These are phyloP conservation scores for Pitta sordida DNA, from an alignment of 2,113 vertebrate genomes.

Conservation along the genomic window DNA sequence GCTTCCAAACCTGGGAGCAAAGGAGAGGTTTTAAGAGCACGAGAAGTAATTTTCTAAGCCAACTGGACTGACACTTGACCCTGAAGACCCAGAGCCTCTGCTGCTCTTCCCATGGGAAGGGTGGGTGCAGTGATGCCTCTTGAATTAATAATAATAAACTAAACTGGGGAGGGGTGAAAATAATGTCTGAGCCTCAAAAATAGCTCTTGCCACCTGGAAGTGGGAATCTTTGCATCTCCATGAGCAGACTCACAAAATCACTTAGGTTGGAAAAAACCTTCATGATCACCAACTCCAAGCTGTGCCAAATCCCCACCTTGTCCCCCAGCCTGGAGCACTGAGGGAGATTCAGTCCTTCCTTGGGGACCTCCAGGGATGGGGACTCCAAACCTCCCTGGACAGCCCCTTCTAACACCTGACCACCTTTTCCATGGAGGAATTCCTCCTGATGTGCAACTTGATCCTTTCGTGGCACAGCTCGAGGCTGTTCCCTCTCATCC, in stretches of 20 bases:
- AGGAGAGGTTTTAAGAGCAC: neutral
- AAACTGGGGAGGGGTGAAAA: fast-evolving
- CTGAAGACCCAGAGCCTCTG: neutral
- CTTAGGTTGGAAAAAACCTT: neutral
- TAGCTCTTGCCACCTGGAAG: neutral
- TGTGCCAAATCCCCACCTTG: neutral
- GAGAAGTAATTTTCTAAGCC: neutral
- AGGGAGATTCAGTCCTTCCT: neutral
- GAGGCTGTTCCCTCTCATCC: neutral
- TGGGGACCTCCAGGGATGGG: neutral
- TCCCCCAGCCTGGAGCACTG: neutral
- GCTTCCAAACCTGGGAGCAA: neutral
- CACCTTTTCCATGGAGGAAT: neutral
- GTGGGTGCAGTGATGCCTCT: fast-evolving
- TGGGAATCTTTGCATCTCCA: neutral
- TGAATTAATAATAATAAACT: neutral
- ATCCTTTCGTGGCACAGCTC: neutral
- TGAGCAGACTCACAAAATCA: neutral
- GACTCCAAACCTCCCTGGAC: neutral
- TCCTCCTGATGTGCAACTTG: neutral
- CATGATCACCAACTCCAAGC: neutral
- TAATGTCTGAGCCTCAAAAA: neutral
- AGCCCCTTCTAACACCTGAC: neutral
- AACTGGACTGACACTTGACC: neutral
- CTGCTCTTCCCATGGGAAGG: neutral